These are phyloP conservation scores for Acleris holmiana DNA, from an alignment of 2,888 invertebrate species.

Conservation along the genomic window DNA sequence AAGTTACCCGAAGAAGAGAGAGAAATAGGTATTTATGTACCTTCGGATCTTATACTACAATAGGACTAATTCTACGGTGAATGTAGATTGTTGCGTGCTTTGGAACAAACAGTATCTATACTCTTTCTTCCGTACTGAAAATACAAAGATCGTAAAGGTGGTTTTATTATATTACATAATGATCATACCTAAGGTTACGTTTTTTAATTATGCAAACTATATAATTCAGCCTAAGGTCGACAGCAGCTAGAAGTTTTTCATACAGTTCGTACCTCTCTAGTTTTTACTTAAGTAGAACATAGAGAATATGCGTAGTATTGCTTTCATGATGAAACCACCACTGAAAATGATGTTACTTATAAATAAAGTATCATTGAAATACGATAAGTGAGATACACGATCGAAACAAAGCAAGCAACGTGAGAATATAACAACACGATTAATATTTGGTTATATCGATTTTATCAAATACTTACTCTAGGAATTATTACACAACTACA, in stretches of 20 bases:
- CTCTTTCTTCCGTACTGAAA: neutral
- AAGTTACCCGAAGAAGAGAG: conserved; percentile 2
- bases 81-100: conserved; percentile 22
- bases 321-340: no score
- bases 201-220: no score
- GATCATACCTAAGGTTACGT: no score
- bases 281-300: no score
- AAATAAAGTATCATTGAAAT: no score
- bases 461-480: conserved; percentile 2
- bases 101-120: neutral
- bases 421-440: conserved; percentile 3
- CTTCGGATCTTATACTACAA: conserved; percentile 10
- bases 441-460: conserved; percentile 33
- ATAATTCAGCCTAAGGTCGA: no score
- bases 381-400: conserved; percentile 1
- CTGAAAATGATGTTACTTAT: no score
- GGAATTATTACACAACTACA: neutral
- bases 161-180: no score
- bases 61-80: conserved; percentile 17
- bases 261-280: no score
- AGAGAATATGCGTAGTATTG: no score
- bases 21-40: conserved; percentile 13
- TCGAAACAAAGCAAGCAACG: conserved; percentile 25
- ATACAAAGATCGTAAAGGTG: no score
- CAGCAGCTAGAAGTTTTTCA: no score